These are phyloP conservation scores for Callosobruchus maculatus DNA, from an alignment of 2,888 invertebrate species.

Conservation along the genomic window DNA sequence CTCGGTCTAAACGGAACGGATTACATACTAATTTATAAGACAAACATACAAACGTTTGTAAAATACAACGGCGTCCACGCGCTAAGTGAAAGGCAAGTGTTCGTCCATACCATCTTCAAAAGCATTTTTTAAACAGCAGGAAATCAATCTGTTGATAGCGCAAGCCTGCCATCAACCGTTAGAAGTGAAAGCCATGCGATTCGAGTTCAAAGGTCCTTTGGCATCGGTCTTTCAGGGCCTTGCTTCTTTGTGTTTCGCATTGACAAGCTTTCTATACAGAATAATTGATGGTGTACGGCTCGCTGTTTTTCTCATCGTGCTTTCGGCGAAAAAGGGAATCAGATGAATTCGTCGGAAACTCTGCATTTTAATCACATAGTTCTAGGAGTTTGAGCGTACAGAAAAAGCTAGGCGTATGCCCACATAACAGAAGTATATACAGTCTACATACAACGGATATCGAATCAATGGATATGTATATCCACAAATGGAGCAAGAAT, in stretches of 20 bases:
- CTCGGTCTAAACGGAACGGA: too few relatives aligned
- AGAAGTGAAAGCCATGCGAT: background rate
- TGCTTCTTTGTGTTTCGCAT: background rate
- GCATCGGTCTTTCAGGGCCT: background rate
- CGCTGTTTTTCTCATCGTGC: background rate
- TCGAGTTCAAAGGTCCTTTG: background rate
- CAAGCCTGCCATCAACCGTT: background rate
- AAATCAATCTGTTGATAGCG: background rate
- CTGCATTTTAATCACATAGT: background rate
- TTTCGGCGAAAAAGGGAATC: background rate
- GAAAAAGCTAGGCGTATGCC: background rate
- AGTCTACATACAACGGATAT: too few relatives aligned
- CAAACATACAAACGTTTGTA: too few relatives aligned
- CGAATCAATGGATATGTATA: too few relatives aligned
- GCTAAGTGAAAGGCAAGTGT: background rate
- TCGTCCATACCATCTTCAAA: background rate
- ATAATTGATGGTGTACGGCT: background rate
- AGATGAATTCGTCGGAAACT: background rate
- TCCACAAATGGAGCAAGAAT: too few relatives aligned
- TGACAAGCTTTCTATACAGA: background rate
- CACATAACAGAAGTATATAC: too few relatives aligned
- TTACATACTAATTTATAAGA: too few relatives aligned
- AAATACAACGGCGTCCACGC: too few relatives aligned
- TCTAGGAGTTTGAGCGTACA: background rate
- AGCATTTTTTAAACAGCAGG: background rate